A percentile compares a stretch with the other conserved stretches of the same genome.
Evolutionary conservation across 2,888 invertebrate genomes (phyloP).

Genomic region (Synergus itoensis): DNA sequence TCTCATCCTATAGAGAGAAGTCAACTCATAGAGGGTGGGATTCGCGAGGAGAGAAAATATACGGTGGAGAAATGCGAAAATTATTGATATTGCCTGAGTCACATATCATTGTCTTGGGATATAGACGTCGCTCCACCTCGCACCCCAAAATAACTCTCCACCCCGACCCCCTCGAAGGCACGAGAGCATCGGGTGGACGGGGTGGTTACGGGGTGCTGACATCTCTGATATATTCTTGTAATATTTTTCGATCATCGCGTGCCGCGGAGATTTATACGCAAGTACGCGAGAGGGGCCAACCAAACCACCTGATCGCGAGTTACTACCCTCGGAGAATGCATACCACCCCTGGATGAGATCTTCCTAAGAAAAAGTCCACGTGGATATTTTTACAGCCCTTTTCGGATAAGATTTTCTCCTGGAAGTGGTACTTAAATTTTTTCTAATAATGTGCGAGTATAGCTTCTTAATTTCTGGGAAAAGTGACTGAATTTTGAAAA

Average conservation of each 20-base stretch:
- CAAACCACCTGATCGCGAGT: constrained; percentile 76
- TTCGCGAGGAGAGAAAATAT: constrained; percentile 63
- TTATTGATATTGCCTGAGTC: constrained; percentile 77
- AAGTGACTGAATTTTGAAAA: too few relatives aligned
- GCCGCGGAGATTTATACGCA: constrained; percentile 76
- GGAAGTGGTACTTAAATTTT: neutral
- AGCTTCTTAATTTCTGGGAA: too few relatives aligned
- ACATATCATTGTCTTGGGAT: constrained; percentile 77
- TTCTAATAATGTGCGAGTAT: too few relatives aligned
- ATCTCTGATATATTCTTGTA: constrained; percentile 77
- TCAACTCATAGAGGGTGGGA: constrained; percentile 52
- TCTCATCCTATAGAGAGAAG: constrained; percentile 43
- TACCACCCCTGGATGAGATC: constrained; percentile 47
- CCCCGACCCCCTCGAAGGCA: constrained; percentile 60
- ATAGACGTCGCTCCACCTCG: constrained; percentile 73
- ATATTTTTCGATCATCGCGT: constrained; percentile 78
- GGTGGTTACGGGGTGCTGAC: constrained; percentile 70
- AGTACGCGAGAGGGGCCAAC: constrained; percentile 62
- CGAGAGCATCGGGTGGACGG: constrained; percentile 54
- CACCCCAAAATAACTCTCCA: constrained; percentile 70
- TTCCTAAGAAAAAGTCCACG: neutral
- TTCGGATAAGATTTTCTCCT: neutral
- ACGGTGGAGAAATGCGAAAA: constrained; percentile 76
- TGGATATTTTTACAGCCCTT: neutral
- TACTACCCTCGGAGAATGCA: constrained; percentile 64